phyloP scores from a whole-genome alignment of 2,797 vertebrate species.

The Hoplostethus atlanticus region DNA sequence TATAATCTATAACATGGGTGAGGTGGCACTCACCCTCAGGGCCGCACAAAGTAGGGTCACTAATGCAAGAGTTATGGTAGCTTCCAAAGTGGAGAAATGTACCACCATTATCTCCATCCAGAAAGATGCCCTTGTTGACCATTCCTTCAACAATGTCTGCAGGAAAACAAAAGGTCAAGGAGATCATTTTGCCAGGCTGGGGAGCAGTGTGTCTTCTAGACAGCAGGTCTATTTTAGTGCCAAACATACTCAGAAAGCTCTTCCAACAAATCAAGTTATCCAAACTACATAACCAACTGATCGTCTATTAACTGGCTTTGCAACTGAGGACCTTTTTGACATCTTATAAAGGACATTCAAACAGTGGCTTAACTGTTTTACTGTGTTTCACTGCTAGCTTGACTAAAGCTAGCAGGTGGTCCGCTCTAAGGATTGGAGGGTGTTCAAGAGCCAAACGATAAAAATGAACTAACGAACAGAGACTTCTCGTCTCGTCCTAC shows the following conservation, averaged over 20 bases:
- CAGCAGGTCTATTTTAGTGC: neutral
- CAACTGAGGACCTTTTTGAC: slow-evolving; percentile 8
- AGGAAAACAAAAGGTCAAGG: slow-evolving; percentile 40
- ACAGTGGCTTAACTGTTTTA: neutral
- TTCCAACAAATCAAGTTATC: slow-evolving; percentile 10
- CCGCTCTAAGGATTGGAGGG: neutral
- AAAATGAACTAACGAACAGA: slow-evolving; percentile 8
- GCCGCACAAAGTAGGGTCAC: slow-evolving; percentile 90
- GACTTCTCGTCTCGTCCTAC: slow-evolving; percentile 10
- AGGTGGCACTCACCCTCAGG: slow-evolving; percentile 88
- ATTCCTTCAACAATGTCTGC: slow-evolving; percentile 96
- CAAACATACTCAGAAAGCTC: slow-evolving; percentile 12
- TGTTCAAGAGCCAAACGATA: neutral
- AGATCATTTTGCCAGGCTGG: slow-evolving; percentile 19
- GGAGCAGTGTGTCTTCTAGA: neutral
- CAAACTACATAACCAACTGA: slow-evolving; percentile 6
- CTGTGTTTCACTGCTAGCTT: neutral
- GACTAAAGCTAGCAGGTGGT: neutral
- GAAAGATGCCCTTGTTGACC: slow-evolving; percentile 92
- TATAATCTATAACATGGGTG: neutral
- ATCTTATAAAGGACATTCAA: slow-evolving; percentile 13
- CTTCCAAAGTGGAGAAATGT: slow-evolving; percentile 92
- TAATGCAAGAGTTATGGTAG: slow-evolving; percentile 92
- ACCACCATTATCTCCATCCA: slow-evolving; percentile 88
- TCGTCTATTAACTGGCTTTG: slow-evolving; percentile 5